Conservation (phyloP, 37 sponge, comb jelly and placozoan species). For the Mnemiopsis leidyi region DNA sequence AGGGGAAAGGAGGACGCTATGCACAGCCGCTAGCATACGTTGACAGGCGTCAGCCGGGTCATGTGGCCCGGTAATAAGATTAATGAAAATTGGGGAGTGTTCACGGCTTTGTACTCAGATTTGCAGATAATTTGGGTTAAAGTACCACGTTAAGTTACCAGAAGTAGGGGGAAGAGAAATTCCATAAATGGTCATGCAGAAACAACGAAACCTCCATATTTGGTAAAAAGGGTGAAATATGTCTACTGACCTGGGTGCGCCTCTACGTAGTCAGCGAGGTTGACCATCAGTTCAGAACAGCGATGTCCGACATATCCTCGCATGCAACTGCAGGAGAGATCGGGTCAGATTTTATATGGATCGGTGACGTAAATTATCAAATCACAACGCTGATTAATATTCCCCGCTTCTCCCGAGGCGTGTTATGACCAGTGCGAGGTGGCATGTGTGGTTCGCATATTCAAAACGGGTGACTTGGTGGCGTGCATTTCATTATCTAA, state of each 20-base stretch:
- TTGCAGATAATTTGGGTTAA: no score
- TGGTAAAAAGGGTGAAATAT: no score
- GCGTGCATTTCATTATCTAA: not conserved
- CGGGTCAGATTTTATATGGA: not conserved
- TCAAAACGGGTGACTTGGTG: not conserved
- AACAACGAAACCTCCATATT: no score
- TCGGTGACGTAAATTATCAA: not conserved
- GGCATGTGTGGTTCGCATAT: not conserved
- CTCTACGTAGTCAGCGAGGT: conserved; percentile 23
- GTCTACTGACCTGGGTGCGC: conserved; percentile 8
- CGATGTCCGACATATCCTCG: conserved; percentile 6
- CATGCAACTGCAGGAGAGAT: not conserved
- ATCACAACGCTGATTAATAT: not conserved
- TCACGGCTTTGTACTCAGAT: not conserved
- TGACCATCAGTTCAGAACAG: conserved; percentile 17
- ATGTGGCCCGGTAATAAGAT: not conserved
- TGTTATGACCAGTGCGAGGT: not conserved
- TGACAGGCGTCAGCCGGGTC: not conserved
- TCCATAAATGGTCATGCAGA: no score
- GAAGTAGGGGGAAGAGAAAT: no score
- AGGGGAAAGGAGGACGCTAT: not conserved
- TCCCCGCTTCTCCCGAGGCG: not conserved
- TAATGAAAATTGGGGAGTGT: not conserved
- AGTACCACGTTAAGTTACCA: no score
- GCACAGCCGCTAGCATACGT: not conserved